Conservation (phyloP, 2,797 vertebrate species). For the Lophotriccus pileatus region DNA sequence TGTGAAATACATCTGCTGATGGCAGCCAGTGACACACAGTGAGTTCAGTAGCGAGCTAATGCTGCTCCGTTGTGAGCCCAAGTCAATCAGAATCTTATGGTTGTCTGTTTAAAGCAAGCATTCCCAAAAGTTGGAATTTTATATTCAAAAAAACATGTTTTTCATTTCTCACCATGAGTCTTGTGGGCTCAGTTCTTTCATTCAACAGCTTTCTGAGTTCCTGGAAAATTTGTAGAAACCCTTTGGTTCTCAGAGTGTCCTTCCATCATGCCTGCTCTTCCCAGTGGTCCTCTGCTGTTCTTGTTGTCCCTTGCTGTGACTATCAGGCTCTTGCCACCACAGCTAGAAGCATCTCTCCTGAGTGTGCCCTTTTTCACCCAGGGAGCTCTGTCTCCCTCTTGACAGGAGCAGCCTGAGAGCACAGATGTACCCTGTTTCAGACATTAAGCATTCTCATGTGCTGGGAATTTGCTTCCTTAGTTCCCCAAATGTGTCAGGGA, state of each 20-base stretch:
- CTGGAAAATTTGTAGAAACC: not conserved
- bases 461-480: not conserved
- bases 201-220: not conserved
- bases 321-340: not conserved
- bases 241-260: not conserved
- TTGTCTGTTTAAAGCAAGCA: not conserved
- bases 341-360: not conserved
- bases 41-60: not conserved
- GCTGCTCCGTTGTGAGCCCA: not conserved
- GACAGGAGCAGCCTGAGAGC: not conserved
- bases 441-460: not conserved
- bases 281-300: not conserved
- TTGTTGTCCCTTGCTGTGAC: not conserved
- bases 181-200: not conserved
- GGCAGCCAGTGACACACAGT: not conserved
- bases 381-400: not conserved
- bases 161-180: not conserved
- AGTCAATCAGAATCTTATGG: not conserved
- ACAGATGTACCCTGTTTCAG: not conserved
- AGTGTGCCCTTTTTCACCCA: rapidly evolving
- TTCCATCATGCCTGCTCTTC: not conserved
- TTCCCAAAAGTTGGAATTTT: not conserved
- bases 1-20: slow-evolving; percentile 4
- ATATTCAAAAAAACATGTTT: not conserved
- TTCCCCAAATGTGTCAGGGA: rapidly evolving